Conservation (phyloP, 2,888 invertebrate species). For the Epistrophella euchroma region DNA sequence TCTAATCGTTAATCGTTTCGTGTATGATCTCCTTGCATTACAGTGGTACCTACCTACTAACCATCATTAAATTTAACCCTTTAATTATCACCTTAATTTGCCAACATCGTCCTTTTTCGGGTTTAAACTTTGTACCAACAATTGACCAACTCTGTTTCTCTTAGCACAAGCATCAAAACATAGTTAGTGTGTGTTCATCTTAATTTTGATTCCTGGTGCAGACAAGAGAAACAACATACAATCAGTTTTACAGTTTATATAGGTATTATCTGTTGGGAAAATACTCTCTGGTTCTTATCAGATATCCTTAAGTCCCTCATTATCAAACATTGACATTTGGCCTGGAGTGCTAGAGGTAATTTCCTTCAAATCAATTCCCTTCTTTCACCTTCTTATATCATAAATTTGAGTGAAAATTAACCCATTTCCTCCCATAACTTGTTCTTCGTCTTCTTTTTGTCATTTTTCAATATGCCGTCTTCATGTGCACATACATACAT, state of each 20-base stretch:
- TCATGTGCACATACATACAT: constrained; percentile 1
- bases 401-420: constrained; percentile 38
- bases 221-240: neutral
- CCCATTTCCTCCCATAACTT: constrained; percentile 40
- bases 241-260: constrained; percentile 35
- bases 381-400: neutral
- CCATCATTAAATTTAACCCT: constrained; percentile 46
- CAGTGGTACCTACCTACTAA: too few species aligned
- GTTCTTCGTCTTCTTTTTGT: neutral
- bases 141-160: neutral
- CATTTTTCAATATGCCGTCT: constrained; percentile 28
- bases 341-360: constrained; percentile 29
- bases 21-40: constrained; percentile 39
- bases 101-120: constrained; percentile 38
- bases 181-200: constrained; percentile 35
- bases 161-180: neutral
- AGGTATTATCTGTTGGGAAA: constrained; percentile 25
- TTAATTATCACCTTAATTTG: constrained; percentile 65
- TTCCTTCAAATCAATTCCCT: constrained; percentile 49
- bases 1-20: constrained; percentile 4
- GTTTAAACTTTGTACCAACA: constrained; percentile 7
- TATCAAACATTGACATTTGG: constrained; percentile 58
- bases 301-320: constrained; percentile 35
- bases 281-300: constrained; percentile 48
- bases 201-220: constrained; percentile 51